phyloP scores from a whole-genome alignment of 2,797 vertebrate species.

The Labeo calbasu region DNA sequence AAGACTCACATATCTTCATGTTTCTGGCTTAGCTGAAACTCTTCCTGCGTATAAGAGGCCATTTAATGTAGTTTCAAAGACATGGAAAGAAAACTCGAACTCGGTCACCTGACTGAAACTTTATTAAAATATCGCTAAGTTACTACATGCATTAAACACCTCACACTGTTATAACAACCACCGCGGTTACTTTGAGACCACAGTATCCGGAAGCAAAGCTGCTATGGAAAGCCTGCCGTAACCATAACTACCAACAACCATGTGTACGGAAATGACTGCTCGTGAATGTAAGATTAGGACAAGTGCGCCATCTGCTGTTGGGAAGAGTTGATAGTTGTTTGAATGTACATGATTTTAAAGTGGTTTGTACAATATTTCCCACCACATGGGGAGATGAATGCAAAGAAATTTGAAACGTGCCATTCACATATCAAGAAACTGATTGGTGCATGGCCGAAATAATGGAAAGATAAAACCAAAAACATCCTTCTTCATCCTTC shows the following conservation, averaged over 20 bases:
- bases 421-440: too few relatives aligned
- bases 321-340: not conserved
- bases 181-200: not conserved
- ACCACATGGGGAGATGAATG: not conserved
- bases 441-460: too few relatives aligned
- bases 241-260: conserved; percentile 33
- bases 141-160: not conserved
- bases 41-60: conserved; percentile 71
- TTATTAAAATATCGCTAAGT: not conserved
- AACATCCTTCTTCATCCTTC: not conserved
- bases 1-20: conserved; percentile 85
- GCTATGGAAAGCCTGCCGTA: not conserved
- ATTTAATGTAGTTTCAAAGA: conserved; percentile 48
- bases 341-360: not conserved
- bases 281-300: not conserved
- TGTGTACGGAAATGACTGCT: conserved; percentile 19
- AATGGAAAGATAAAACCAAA: too few relatives aligned
- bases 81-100: not conserved
- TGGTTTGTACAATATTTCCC: not conserved
- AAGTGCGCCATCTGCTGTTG: conserved; percentile 39
- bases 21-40: conserved; percentile 77
- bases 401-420: not conserved
- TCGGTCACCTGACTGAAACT: not conserved
- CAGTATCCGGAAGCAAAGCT: not conserved
- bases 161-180: not conserved